Conservation (phyloP, 2,113 vertebrate species). For the Syngnathus floridae region DNA sequence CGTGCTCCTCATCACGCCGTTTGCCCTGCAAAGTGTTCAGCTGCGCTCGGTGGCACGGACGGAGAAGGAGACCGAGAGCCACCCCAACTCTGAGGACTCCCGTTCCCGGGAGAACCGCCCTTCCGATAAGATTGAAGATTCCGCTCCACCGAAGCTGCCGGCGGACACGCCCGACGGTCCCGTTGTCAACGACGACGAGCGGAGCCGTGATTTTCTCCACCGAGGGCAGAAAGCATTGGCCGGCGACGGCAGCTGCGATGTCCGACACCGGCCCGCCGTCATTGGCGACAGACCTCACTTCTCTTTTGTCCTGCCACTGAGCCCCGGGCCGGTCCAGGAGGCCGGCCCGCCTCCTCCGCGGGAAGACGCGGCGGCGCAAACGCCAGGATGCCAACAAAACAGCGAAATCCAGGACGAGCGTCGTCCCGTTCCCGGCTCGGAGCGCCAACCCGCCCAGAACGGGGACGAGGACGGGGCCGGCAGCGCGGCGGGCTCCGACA, state of each 20-base stretch:
- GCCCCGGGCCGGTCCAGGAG: background rate
- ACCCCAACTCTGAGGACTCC: constrained; percentile 51
- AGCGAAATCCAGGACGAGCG: constrained; percentile 47
- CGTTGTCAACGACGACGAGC: constrained; percentile 26
- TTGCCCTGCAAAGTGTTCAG: constrained; percentile 84
- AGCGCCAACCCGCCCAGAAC: constrained; percentile 53
- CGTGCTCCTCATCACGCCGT: constrained; percentile 82
- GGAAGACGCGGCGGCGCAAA: constrained; percentile 29
- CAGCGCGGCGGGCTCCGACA: constrained; percentile 57
- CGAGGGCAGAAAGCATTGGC: constrained; percentile 23
- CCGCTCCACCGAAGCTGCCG: constrained; percentile 34
- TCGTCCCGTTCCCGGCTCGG: constrained; percentile 12
- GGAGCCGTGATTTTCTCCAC: constrained; percentile 5
- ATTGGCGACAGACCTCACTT: constrained; percentile 90
- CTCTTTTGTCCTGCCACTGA: constrained; percentile 60
- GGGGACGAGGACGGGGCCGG: constrained; percentile 63
- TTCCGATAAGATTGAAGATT: constrained; percentile 35
- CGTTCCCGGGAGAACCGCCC: constrained; percentile 36
- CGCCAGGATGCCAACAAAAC: constrained; percentile 44
- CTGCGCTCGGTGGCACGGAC: constrained; percentile 78
- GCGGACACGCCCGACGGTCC: constrained; percentile 8
- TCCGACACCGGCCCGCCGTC: constrained; percentile 83
- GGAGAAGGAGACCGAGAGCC: constrained; percentile 48
- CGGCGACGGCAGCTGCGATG: constrained; percentile 42
- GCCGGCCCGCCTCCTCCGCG: background rate